phyloP scores from a whole-genome alignment of 2,113 vertebrate species.

The Alouatta palliata region DNA sequence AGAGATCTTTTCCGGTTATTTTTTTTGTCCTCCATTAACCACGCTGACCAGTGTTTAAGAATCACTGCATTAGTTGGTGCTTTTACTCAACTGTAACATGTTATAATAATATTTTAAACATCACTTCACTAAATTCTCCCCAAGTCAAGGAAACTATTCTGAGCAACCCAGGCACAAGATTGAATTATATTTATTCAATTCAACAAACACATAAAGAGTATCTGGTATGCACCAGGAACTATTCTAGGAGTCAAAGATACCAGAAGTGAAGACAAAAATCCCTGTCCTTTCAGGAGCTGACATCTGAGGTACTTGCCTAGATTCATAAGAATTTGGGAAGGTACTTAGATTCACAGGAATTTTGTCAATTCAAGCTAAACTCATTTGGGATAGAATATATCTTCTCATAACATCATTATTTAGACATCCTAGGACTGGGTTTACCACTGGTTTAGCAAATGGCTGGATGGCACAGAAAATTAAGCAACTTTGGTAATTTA shows the following conservation, averaged over 20 bases:
- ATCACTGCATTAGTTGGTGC: background rate
- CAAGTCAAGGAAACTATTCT: conserved; percentile 13
- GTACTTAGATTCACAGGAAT: background rate
- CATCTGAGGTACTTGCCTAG: background rate
- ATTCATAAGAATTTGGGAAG: background rate
- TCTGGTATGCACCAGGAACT: background rate
- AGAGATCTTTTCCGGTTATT: background rate
- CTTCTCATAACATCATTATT: background rate
- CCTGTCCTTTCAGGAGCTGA: background rate
- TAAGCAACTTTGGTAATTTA: background rate
- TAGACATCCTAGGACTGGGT: background rate
- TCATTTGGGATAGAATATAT: background rate
- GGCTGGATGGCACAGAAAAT: background rate
- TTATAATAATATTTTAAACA: background rate
- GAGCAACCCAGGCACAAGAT: background rate
- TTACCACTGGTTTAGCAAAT: background rate
- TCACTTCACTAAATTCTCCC: background rate
- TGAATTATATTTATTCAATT: background rate
- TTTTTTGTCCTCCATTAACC: background rate
- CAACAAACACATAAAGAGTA: background rate
- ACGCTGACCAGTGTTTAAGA: background rate
- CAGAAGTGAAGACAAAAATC: background rate
- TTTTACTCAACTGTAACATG: background rate
- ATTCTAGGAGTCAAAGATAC: background rate
- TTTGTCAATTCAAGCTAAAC: background rate